Evolutionary conservation across 1,140 invertebrate species (phyloP).

Genomic region (Panagrolaimus sp.): DNA sequence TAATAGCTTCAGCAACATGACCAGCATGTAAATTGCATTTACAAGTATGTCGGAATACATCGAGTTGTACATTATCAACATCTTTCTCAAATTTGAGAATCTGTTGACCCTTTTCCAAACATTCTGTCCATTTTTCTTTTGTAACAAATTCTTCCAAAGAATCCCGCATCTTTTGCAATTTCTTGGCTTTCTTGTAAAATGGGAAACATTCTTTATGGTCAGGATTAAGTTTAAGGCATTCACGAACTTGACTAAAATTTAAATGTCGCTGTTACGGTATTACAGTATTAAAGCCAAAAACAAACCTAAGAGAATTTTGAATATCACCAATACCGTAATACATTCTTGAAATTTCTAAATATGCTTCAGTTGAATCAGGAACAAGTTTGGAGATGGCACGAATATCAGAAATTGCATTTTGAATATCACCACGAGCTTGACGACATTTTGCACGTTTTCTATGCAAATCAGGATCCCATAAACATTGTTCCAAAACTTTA

Average conservation of each 20-base stretch:
- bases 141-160: conserved; percentile 71
- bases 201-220: conserved; percentile 91
- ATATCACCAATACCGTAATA: conserved; percentile 85
- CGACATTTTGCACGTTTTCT: conserved; percentile 80
- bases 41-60: conserved; percentile 66
- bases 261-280: conserved; percentile 15
- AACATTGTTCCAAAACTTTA: conserved; percentile 72
- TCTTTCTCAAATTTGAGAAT: conserved; percentile 70
- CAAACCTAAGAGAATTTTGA: conserved; percentile 78
- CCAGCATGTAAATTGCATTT: conserved; percentile 64
- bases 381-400: conserved; percentile 80
- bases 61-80: conserved; percentile 70
- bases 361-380: conserved; percentile 83
- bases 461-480: conserved; percentile 78
- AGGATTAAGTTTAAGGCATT: conserved; percentile 93
- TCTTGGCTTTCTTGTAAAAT: conserved; percentile 95
- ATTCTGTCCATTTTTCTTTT: conserved; percentile 70
- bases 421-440: conserved; percentile 72
- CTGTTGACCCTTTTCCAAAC: conserved; percentile 70
- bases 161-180: conserved; percentile 78
- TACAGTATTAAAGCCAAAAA: conserved; percentile 31
- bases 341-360: conserved; percentile 74
- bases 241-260: conserved; percentile 74
- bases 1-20: conserved; percentile 67
- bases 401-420: conserved; percentile 83